Evolutionary conservation across 2,113 vertebrate genomes (phyloP).

Genomic region (Haemorhous mexicanus): DNA sequence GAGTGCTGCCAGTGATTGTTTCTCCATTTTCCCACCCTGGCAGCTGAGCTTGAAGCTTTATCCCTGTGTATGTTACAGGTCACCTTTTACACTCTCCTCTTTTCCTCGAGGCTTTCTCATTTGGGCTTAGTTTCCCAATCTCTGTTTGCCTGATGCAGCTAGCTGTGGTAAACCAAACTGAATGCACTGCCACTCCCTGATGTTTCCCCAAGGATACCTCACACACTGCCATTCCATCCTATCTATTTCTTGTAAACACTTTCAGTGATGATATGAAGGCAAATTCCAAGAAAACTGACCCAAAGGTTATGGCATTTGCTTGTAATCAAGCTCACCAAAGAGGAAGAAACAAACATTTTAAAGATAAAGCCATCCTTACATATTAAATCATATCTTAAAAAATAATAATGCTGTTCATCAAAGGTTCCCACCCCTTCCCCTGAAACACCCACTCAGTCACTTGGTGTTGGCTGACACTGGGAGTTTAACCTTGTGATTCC

Average conservation of each 20-base stretch:
- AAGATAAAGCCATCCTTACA: not conserved
- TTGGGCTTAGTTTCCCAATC: not conserved
- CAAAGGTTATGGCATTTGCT: not conserved
- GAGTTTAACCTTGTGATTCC: not conserved
- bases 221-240: not conserved
- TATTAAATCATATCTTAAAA: not conserved
- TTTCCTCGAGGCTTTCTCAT: not conserved
- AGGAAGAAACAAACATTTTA: not conserved
- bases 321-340: conserved; percentile 26
- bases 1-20: not conserved
- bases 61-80: not conserved
- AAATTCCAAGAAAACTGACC: conserved; percentile 28
- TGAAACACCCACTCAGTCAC: not conserved
- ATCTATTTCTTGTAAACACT: conserved; percentile 1
- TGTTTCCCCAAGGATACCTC: conserved; percentile 44
- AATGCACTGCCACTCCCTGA: conserved; percentile 21
- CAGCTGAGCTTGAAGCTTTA: not conserved
- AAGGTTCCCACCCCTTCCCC: not conserved
- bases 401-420: not conserved
- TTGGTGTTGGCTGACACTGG: not conserved
- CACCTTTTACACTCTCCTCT: not conserved
- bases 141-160: not conserved
- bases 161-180: not conserved
- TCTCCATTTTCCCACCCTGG: not conserved
- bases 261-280: conserved; percentile 45